phyloP scores from a whole-genome alignment of 2,888 invertebrate species.

The Galeruca laticollis region DNA sequence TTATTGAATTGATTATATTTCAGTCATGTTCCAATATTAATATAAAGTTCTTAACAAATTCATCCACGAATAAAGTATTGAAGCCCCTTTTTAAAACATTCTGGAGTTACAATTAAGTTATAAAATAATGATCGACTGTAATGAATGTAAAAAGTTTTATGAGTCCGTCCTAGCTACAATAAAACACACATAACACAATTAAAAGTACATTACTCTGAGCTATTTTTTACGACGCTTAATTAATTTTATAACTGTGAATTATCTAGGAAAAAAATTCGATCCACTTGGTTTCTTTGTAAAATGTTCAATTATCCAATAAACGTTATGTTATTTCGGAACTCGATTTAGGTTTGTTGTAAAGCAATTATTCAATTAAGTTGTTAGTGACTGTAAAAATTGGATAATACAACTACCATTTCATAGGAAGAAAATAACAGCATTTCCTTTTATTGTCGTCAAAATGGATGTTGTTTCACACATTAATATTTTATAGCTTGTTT shows the following conservation, averaged over 20 bases:
- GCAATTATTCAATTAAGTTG: conserved; percentile 14
- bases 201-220: conserved; percentile 3
- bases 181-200: conserved; percentile 10
- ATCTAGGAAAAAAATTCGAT: not conserved
- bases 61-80: not conserved
- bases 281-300: not conserved
- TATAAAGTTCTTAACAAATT: not conserved
- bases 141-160: conserved; percentile 13
- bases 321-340: not conserved
- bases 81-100: not conserved
- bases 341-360: conserved; percentile 11
- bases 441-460: conserved; percentile 9
- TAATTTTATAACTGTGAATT: conserved; percentile 5
- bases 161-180: conserved; percentile 7
- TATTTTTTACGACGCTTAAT: conserved; percentile 11
- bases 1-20: not conserved
- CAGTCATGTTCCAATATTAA: not conserved
- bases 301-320: conserved; percentile 13
- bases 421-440: not conserved
- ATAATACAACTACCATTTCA: conserved; percentile 14
- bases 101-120: conserved; percentile 15
- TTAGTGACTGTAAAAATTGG: not conserved
- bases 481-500: conserved; percentile 3
- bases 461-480: conserved; percentile 18
- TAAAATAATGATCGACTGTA: conserved; percentile 1